These are phyloP conservation scores for Coracias cyanogaster DNA, from an alignment of 2,797 vertebrate genomes.

Conservation along the genomic window DNA sequence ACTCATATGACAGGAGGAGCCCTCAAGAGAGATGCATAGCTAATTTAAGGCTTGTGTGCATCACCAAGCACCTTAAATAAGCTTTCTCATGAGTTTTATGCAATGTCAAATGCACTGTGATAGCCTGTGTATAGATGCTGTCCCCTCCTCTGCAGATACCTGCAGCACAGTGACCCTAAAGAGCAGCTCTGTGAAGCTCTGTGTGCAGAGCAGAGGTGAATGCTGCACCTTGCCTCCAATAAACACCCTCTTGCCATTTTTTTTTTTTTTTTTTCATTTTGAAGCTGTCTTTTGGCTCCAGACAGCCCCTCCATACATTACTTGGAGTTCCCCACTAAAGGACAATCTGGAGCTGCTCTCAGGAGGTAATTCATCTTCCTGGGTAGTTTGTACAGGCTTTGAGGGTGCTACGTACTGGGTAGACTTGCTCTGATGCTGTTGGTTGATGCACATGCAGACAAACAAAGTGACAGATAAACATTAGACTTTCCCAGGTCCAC, in stretches of 20 bases:
- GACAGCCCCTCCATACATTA: neutral
- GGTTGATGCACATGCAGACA: accelerated
- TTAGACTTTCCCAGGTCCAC: neutral
- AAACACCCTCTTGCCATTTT: neutral
- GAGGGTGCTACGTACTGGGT: neutral
- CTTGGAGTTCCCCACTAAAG: neutral
- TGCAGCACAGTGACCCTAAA: neutral
- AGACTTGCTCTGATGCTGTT: neutral
- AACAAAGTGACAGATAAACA: neutral
- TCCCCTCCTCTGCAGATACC: neutral
- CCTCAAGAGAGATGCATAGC: neutral
- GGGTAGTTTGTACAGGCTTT: neutral
- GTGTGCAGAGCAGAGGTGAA: neutral
- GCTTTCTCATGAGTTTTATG: neutral
- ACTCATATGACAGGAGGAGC: neutral
- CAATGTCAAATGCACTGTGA: neutral
- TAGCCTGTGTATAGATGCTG: neutral
- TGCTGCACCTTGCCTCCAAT: neutral
- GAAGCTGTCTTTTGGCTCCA: neutral
- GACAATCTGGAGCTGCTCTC: neutral
- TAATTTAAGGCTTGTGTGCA: neutral
- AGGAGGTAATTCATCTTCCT: neutral
- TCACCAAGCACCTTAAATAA: neutral
- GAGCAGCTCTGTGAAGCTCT: neutral
- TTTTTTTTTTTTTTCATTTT: neutral